Base-by-base conservation (phyloP, 2,797 vertebrate species). In the Leptoclinus maculatus region DNA sequence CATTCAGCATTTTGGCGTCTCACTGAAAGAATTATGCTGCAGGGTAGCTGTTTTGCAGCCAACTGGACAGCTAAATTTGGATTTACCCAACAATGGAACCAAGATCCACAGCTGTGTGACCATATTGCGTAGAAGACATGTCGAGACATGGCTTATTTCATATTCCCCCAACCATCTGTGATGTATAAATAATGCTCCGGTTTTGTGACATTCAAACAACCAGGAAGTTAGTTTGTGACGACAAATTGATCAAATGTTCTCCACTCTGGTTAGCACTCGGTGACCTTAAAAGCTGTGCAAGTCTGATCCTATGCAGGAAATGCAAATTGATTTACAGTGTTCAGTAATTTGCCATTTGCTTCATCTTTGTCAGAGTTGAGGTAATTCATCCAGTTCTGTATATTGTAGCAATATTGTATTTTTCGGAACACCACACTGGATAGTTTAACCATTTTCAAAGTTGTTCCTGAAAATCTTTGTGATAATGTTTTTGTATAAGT, bases 31-130 rank as follows among this genome's bases (percentile, higher is more conserved):
- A 85, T 89, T 86, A 83, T 84, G 89, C 91, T 87, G 85, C 90
- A 88, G 88, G 87, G 84, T 86, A 86, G 86, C 76, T 64, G 82
- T 85, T 80, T 80, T 71, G 76, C 83, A 88, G 91, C 92, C 92
- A 94, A 91, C 86, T 93, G 90, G 93, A 91, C 88, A 83, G 90
- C 89, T 85, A 89, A 80, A 87, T 92, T 91, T 92, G 87, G 90
- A 92, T 90, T 91, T 87, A 67, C 66, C 85, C 83, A 87, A 92
- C 90, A 92, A 91, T 90, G 84, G 89, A 90, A 89, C 87, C 77
- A 66, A 78, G 80, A 90, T 87, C 72, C 87, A 88, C 91, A 94
- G 91, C 90, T 92, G 93, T 91, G 89, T 90, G 85, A 91, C 90
- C 90, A 91, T 92, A 92, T 93, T 92, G 88, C 87, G 77, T 66